Percentiles rank a stretch among this genome's conserved stretches.
phyloP scores from a whole-genome alignment of 2,113 vertebrate species.

The Leptodactylus fuscus region DNA sequence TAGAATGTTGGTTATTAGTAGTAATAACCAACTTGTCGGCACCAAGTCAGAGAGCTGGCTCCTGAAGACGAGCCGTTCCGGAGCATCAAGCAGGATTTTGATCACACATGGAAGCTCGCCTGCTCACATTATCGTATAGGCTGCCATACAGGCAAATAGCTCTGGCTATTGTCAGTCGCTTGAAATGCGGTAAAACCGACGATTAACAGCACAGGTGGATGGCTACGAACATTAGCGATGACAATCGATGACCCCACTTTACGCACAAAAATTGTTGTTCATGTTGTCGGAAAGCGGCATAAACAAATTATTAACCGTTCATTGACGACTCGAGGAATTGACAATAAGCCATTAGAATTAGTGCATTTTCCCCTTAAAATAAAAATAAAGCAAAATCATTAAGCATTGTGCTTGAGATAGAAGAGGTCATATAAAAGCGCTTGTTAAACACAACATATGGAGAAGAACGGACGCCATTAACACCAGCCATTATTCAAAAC shows the following conservation, averaged over 20 bases:
- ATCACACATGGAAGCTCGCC: background rate
- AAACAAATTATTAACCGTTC: background rate
- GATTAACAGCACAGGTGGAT: background rate
- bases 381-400: background rate
- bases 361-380: background rate
- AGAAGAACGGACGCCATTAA: background rate
- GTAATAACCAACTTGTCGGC: background rate
- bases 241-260: background rate
- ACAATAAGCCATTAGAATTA: background rate
- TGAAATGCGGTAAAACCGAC: background rate
- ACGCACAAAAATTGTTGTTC: background rate
- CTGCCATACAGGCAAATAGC: background rate
- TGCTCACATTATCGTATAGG: background rate
- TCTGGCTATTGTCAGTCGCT: background rate
- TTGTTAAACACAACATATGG: slow-evolving; percentile 11
- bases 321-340: background rate
- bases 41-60: background rate
- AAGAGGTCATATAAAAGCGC: slow-evolving; percentile 53
- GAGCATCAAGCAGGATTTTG: background rate
- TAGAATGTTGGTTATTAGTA: background rate
- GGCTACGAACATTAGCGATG: background rate
- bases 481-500: background rate
- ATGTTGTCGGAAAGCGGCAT: background rate
- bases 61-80: background rate
- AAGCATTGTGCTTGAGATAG: background rate